Evolutionary conservation across 2,113 vertebrate genomes (phyloP), one percentile per base, ranked within the genome.

Genomic region (Peromyscus maniculatus): DNA sequence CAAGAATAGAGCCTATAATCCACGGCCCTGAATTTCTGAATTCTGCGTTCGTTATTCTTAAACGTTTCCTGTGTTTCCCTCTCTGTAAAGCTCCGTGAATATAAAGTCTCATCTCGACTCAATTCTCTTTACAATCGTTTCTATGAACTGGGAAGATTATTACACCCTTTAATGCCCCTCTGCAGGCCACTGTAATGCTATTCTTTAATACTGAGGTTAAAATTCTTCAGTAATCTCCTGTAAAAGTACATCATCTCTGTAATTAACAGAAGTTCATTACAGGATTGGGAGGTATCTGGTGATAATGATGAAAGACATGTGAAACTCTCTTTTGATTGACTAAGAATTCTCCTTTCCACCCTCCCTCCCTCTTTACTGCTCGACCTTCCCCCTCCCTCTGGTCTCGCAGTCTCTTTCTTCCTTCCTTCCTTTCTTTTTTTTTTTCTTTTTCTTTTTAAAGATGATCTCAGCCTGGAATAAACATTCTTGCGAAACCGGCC

Each of bases 391-490:
- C 13, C 7, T 57, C 2, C 7, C 69, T 88, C 22, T 7, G 43
- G 57, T 31, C 21, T 39, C 77, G 39, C 0, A 36, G 57, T 84
- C 80, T 17, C n/a, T 64, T 6, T 0, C 4, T 3, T 24, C 9
- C n/a, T 69, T 17, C 84, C 36, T 64, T 6, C 0, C 4, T 3
- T 24, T 7, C 36, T n/a, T 67, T 17, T 87, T 90, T 67, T 67
- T 26, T 59, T 13, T 62, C 39, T 95, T 69, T 43, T 15, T 46
- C 22, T 57, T 33, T 71, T 7, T 77, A 86, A 86, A 94, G 91
- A 97, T 98, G 96, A 97, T 84, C 91, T 98, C 96, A 98, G 86
- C 62, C 89, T 97, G 98, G 96, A 97, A 97, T 95, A 97, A 98
- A 96, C 97, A 95, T 93, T 98, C 96, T 98, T 98, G 86, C 82